Evolutionary conservation across 1,140 invertebrate genomes (phyloP).

Genomic region (Atta texana): DNA sequence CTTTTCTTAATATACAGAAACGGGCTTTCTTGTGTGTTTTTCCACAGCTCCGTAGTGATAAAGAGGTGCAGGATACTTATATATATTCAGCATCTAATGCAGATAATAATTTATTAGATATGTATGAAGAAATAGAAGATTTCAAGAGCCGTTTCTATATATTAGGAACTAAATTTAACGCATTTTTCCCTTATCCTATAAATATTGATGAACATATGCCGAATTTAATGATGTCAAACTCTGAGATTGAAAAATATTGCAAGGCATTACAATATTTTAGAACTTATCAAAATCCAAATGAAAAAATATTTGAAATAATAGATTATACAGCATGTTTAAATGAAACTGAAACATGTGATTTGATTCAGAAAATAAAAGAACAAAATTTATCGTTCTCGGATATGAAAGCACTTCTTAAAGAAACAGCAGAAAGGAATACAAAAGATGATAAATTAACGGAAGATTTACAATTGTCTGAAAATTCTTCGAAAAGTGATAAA

Average conservation of each 20-base stretch:
- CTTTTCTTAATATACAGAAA: slow-evolving; percentile 80
- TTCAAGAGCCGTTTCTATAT: slow-evolving; percentile 78
- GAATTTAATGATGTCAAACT: slow-evolving; percentile 77
- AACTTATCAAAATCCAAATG: slow-evolving; percentile 55
- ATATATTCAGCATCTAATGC: slow-evolving; percentile 68
- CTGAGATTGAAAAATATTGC: slow-evolving; percentile 76
- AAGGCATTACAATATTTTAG: slow-evolving; percentile 74
- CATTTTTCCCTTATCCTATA: slow-evolving; percentile 80
- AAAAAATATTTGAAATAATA: slow-evolving; percentile 63
- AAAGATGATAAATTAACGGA: background rate
- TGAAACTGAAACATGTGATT: slow-evolving; percentile 34
- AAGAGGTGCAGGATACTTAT: slow-evolving; percentile 79
- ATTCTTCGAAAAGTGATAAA: slow-evolving; percentile 1
- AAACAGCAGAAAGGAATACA: background rate
- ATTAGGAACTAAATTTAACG: slow-evolving; percentile 63
- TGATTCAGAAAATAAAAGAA: slow-evolving; percentile 58
- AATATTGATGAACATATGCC: slow-evolving; percentile 70
- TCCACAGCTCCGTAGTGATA: slow-evolving; percentile 80
- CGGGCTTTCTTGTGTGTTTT: slow-evolving; percentile 80
- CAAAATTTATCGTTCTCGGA: slow-evolving; percentile 26
- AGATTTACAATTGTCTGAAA: background rate
- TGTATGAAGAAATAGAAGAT: slow-evolving; percentile 79
- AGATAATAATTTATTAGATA: slow-evolving; percentile 74
- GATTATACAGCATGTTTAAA: slow-evolving; percentile 53
- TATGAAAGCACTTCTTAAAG: slow-evolving; percentile 33